A percentile compares a stretch with the other conserved stretches of the same genome.
These are phyloP conservation scores for Drosophila sp. DNA, from an alignment of 1,140 invertebrate species.

Conservation along the genomic window DNA sequence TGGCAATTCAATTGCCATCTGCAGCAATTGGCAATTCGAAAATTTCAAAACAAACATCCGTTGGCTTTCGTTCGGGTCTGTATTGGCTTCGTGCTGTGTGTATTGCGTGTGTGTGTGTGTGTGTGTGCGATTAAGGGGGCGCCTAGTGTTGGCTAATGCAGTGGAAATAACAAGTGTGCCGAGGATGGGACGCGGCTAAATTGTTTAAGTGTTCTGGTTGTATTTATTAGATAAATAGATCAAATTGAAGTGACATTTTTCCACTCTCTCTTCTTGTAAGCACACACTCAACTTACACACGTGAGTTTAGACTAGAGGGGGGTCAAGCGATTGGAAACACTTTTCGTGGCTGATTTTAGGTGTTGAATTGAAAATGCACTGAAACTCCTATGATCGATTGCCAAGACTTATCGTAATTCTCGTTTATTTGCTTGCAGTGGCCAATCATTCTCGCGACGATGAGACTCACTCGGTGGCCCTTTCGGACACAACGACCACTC, in stretches of 20 bases:
- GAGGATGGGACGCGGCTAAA: not conserved
- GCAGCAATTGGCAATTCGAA: slow-evolving; percentile 54
- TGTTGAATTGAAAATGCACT: too few relatives aligned
- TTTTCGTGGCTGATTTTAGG: too few relatives aligned
- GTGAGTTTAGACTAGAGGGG: too few relatives aligned
- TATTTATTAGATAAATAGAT: too few relatives aligned
- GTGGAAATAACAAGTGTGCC: slow-evolving; percentile 62
- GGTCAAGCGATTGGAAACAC: too few relatives aligned
- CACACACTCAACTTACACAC: too few relatives aligned
- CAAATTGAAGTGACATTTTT: too few relatives aligned
- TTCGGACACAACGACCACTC: slow-evolving; percentile 77
- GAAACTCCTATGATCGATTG: too few relatives aligned
- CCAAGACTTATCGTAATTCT: not conserved
- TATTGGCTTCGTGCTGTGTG: slow-evolving; percentile 20
- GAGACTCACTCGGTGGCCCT: slow-evolving; percentile 86
- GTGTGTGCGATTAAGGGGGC: slow-evolving; percentile 41
- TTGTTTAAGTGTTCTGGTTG: not conserved
- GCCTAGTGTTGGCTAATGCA: slow-evolving; percentile 59
- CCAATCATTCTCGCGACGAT: slow-evolving; percentile 85
- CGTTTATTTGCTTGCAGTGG: slow-evolving; percentile 61
- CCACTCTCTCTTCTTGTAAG: too few relatives aligned
- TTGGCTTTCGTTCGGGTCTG: slow-evolving; percentile 24
- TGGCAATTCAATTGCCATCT: slow-evolving; percentile 68
- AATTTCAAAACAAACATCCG: slow-evolving; percentile 70
- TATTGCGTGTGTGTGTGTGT: slow-evolving; percentile 30